phyloP scores from a whole-genome alignment of 2,113 vertebrate species.

The Neomonachus schauinslandi region DNA sequence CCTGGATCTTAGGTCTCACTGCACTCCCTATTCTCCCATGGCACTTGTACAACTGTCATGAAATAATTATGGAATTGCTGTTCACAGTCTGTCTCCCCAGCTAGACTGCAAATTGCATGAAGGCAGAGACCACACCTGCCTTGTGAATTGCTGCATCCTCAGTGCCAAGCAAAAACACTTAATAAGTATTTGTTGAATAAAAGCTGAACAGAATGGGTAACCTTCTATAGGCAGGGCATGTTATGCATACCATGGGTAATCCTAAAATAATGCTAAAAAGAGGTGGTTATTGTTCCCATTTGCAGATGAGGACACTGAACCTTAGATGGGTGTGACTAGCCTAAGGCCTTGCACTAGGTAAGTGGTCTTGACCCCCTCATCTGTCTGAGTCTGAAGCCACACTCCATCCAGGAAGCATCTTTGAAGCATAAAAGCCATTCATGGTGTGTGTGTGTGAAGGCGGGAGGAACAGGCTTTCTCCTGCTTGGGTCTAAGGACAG shows the following conservation, averaged over 20 bases:
- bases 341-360: neutral
- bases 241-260: neutral
- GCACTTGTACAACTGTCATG: neutral
- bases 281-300: neutral
- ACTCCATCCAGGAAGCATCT: neutral
- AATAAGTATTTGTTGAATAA: neutral
- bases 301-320: neutral
- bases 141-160: neutral
- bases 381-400: slow-evolving; percentile 38
- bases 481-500: neutral
- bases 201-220: neutral
- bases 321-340: neutral
- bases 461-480: neutral
- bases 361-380: neutral
- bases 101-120: neutral
- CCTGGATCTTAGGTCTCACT: neutral
- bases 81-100: neutral
- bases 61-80: neutral
- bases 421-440: neutral
- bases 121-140: neutral
- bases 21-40: neutral
- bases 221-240: neutral
- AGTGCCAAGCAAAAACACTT: neutral
- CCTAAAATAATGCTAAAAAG: neutral
- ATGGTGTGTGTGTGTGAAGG: neutral